Conservation (phyloP, 37 sponge, comb jelly and placozoan species). For the Tethya wilhelma region DNA sequence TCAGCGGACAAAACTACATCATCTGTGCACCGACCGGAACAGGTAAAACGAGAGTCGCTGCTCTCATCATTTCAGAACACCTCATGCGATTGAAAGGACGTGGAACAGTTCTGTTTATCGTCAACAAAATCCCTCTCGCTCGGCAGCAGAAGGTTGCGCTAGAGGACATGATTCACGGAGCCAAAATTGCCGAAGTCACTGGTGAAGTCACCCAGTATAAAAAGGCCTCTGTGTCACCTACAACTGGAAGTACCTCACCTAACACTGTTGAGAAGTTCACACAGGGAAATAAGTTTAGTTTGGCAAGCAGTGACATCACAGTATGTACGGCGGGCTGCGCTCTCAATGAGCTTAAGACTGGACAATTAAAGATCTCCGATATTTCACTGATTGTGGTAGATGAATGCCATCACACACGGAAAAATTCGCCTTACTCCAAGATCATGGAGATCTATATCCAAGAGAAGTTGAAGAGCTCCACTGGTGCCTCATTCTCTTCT, state of each 20-base stretch:
- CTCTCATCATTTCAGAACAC: conserved; percentile 57
- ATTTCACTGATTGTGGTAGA: conserved; percentile 83
- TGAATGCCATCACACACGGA: conserved; percentile 87
- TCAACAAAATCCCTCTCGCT: conserved; percentile 58
- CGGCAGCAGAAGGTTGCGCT: conserved; percentile 64
- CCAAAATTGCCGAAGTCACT: conserved; percentile 30
- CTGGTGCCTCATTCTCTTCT: neutral
- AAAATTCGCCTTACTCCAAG: conserved; percentile 55
- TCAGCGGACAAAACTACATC: conserved; percentile 69
- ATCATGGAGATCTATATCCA: conserved; percentile 64
- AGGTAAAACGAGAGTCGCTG: conserved; percentile 74
- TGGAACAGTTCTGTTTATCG: conserved; percentile 63
- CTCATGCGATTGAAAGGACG: conserved; percentile 2
- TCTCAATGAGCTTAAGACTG: conserved; percentile 33
- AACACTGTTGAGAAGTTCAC: neutral
- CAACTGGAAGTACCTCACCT: neutral
- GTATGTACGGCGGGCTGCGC: conserved; percentile 75
- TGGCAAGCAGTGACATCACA: conserved; percentile 31
- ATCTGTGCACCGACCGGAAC: conserved; percentile 77
- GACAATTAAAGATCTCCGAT: conserved; percentile 18
- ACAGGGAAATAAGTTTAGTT: neutral
- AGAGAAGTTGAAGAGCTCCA: conserved; percentile 15
- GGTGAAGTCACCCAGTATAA: conserved; percentile 34
- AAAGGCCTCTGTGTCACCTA: neutral
- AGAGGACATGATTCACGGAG: conserved; percentile 32